A percentile compares a stretch with the other conserved stretches of the same genome.
These are phyloP conservation scores for Eilema sororculum DNA, from an alignment of 2,888 invertebrate species.

Conservation along the genomic window DNA sequence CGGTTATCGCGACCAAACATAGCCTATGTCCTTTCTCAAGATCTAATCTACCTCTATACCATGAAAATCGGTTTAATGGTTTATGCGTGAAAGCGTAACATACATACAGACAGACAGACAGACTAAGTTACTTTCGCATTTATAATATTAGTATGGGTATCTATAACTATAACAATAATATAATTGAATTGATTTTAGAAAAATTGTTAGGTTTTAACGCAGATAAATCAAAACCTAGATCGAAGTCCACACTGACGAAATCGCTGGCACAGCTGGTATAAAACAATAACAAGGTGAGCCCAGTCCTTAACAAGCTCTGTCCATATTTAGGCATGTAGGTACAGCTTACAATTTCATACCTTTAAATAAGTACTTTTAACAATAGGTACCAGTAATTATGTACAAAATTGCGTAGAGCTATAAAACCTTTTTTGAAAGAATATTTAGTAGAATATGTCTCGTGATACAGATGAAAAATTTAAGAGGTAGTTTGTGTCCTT, in stretches of 20 bases:
- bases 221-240: background rate
- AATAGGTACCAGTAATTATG: background rate
- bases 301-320: background rate
- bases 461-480: constrained; percentile 19
- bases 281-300: background rate
- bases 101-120: too few relatives aligned
- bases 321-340: background rate
- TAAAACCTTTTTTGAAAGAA: constrained; percentile 26
- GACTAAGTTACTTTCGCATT: too few relatives aligned
- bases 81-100: too few relatives aligned
- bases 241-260: background rate
- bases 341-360: background rate
- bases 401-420: constrained; percentile 26
- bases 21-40: too few relatives aligned
- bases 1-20: too few relatives aligned
- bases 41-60: too few relatives aligned
- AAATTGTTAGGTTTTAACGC: too few relatives aligned
- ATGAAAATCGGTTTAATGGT: too few relatives aligned
- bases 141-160: too few relatives aligned
- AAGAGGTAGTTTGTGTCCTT: constrained; percentile 9
- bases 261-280: too few relatives aligned
- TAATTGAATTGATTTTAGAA: too few relatives aligned
- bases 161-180: too few relatives aligned
- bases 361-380: background rate
- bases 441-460: constrained; percentile 25